Percentiles rank a stretch among this genome's conserved stretches.
phyloP scores from a whole-genome alignment of 2,888 invertebrate genomes.

The Ophion ellenae region DNA sequence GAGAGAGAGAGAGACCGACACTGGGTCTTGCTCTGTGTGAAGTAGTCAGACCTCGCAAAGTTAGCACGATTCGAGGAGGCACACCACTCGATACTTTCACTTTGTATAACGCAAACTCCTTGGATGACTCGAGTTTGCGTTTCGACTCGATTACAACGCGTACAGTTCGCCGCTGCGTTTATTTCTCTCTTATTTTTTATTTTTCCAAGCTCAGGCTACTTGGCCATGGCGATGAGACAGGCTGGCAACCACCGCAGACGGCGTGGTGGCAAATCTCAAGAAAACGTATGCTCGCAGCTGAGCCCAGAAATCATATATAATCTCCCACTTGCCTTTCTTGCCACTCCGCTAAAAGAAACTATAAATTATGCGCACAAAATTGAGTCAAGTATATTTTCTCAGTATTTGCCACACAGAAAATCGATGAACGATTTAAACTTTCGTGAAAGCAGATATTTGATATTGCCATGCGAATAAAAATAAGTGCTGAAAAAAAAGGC shows the following conservation, averaged over 20 bases:
- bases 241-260: slow-evolving; percentile 36
- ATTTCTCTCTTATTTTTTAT: slow-evolving; percentile 4
- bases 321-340: background rate
- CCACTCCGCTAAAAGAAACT: background rate
- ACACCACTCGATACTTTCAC: slow-evolving; percentile 59
- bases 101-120: slow-evolving; percentile 44
- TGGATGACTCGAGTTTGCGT: slow-evolving; percentile 59
- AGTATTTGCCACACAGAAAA: background rate
- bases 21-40: background rate
- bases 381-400: background rate
- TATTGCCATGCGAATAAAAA: background rate
- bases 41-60: slow-evolving; percentile 9
- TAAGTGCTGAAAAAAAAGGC: background rate
- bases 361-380: background rate
- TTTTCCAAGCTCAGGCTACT: slow-evolving; percentile 1
- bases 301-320: background rate
- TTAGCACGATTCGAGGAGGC: slow-evolving; percentile 24
- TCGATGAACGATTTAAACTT: background rate
- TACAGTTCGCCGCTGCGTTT: slow-evolving; percentile 17
- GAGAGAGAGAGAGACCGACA: background rate
- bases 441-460: background rate
- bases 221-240: slow-evolving; percentile 6
- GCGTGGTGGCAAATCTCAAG: slow-evolving; percentile 33
- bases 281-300: background rate
- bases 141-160: slow-evolving; percentile 51